phyloP scores from a whole-genome alignment of 2,888 invertebrate genomes.

The Galeopsomyia nigrocyanea region DNA sequence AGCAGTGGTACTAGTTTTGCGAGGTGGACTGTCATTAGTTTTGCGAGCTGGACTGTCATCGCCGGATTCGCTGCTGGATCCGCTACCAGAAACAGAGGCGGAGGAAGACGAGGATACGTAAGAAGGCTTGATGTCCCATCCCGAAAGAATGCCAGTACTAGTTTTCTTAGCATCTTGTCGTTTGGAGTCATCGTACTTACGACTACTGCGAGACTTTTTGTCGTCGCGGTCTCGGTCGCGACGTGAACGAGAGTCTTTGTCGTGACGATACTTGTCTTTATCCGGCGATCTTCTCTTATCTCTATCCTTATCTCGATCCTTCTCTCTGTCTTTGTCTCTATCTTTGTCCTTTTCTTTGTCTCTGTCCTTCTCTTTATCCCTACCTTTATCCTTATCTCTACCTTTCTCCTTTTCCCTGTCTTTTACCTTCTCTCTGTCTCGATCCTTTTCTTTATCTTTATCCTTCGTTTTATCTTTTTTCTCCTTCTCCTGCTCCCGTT shows the following conservation, averaged over 20 bases:
- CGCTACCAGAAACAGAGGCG: conserved; percentile 1
- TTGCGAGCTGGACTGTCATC: not conserved
- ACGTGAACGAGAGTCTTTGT: conserved; percentile 46
- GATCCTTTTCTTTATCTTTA: conserved; percentile 50
- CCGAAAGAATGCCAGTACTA: conserved; percentile 6
- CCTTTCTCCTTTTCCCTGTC: conserved; percentile 50
- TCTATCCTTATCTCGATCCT: conserved; percentile 15
- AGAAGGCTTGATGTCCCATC: conserved; percentile 45
- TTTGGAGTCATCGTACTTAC: conserved; percentile 29
- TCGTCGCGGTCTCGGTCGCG: conserved; percentile 36
- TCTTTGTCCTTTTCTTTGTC: conserved; percentile 38
- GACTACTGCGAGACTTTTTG: conserved; percentile 41
- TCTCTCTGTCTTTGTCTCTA: conserved; percentile 23
- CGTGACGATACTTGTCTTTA: conserved; percentile 28
- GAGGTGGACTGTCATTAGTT: not conserved
- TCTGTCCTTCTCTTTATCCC: conserved; percentile 42
- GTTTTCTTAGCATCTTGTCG: conserved; percentile 27
- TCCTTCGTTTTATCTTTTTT: conserved; percentile 45
- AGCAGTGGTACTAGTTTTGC: not conserved
- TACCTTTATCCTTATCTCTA: conserved; percentile 41
- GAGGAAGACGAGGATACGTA: conserved; percentile 9
- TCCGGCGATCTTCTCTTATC: conserved; percentile 28
- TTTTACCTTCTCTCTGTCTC: conserved; percentile 44
- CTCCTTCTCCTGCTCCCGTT: conserved; percentile 50
- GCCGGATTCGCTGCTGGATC: not conserved